Base-by-base conservation (phyloP, 2,888 invertebrate species). In the Sturmia bella region DNA sequence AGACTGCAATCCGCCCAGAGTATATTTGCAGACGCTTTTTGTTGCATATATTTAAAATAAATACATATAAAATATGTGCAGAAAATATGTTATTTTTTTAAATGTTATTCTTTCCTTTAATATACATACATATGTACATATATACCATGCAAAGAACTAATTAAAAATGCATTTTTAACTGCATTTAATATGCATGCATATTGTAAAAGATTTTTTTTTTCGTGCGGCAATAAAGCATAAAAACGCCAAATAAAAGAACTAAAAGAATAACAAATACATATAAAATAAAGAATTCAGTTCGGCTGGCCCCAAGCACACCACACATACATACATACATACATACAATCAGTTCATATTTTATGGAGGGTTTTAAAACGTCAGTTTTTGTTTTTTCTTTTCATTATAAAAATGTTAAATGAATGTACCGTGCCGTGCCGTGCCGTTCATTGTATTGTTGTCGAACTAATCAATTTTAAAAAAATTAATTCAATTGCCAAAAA, bases 401-500 rank as follows among this genome's bases (percentile, higher is more conserved):
- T 73, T 72, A 69, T 63, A n/a, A 74, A n/a, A 78, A 73, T 73
- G 73, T 70, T 66, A 78, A 82, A 82, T 82, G 78, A 82, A 78
- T 82, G 56, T 82, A 66, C 19, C 78, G 63, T 63, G 75, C 57
- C n/a, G n/a, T n/a, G n/a, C n/a, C n/a, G 56, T 82, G 70, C 19
- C 78, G 63, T 63, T 74, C 57, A 70, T 74, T 70, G 57, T 76
- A 66, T 66, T 66, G 39, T 64, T 57, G 69, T 43, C 45, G 69
- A 80, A 87, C 89, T 90, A 89, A 90, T 90, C 88, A 90, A 90
- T 90, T 89, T 90, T 89, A 87, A 89, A 89, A 88, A 87, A 90
- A 89, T 90, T 89, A 90, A 90, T 90, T 90, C 90, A 89, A 90
- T 90, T 88, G 87, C 87, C 88, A 87, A 87, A 87, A 87, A 89